Conservation (phyloP, 2,888 invertebrate species). For the Oscheius sp. region DNA sequence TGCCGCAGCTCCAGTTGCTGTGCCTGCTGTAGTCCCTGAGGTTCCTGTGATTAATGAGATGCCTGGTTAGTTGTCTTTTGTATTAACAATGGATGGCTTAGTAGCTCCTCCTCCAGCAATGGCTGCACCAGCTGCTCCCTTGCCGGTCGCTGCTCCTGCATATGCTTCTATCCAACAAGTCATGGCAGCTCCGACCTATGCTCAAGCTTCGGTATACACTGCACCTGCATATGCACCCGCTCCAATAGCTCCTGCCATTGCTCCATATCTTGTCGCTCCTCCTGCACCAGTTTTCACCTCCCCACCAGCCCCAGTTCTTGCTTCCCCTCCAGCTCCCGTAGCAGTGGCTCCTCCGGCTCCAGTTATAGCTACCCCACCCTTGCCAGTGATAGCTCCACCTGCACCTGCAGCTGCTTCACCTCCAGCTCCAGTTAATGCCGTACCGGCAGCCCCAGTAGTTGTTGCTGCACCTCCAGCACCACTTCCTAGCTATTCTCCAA, state of each 20-base stretch:
- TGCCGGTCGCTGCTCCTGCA: slow-evolving; percentile 33
- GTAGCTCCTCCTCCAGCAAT: slow-evolving; percentile 40
- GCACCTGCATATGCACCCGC: slow-evolving; percentile 29
- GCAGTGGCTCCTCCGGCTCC: slow-evolving; percentile 29
- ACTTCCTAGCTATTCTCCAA: slow-evolving; percentile 25
- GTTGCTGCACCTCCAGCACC: slow-evolving; percentile 32
- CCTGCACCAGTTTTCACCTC: slow-evolving; percentile 30
- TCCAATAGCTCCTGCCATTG: slow-evolving; percentile 26
- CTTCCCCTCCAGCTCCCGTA: slow-evolving; percentile 19
- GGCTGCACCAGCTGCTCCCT: slow-evolving; percentile 36
- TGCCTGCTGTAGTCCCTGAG: slow-evolving; percentile 24
- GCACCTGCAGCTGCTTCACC: slow-evolving; percentile 23
- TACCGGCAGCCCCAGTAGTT: slow-evolving; percentile 27
- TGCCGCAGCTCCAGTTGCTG: slow-evolving; percentile 32
- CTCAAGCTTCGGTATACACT: slow-evolving; percentile 31
- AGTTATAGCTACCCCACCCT: slow-evolving; percentile 37
- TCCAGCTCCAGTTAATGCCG: neutral
- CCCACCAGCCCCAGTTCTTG: slow-evolving; percentile 30
- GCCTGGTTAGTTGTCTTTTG: slow-evolving; percentile 16
- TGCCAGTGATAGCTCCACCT: slow-evolving; percentile 16
- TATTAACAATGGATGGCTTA: neutral
- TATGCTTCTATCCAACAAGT: slow-evolving; percentile 34
- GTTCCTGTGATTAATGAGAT: too few relatives aligned
- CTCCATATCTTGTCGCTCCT: slow-evolving; percentile 3
- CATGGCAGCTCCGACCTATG: slow-evolving; percentile 38